Evolutionary conservation across 2,113 vertebrate species (phyloP), one percentile per base, ranked within the genome.

Genomic region (Anas platyrhynchos): DNA sequence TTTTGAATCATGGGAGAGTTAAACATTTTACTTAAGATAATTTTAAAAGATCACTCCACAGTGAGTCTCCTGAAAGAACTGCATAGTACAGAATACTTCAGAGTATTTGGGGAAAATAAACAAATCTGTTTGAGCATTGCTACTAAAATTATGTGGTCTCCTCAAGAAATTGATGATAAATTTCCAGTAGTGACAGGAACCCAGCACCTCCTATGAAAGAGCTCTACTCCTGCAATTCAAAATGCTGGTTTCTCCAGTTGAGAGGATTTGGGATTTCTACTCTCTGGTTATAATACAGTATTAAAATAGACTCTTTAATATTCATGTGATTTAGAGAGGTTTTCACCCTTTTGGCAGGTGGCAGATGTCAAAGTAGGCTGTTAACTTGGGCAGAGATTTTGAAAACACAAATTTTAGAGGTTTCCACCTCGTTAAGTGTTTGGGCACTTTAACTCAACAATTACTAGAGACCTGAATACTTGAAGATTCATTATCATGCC

Each of bases 31-130:
- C n/a, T 72, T 91, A 38, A 1, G 7, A 36, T 79, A 38, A 11
- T 48, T 93, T 94, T 46, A 48, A 93, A 97, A 94, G 58, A 83
- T 84, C 26, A 79, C 86, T 66, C 29, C 52, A 62, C 69, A 52
- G 12, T 16, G 83, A 87, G 27, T 87, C 61, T 84, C 27, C 32
- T 91, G 44, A 48, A 79, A 77, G 9, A 46, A 67, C 43, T 46
- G 11, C 29, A 23, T 63, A 63, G 31, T 83, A 52, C 15, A 7
- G 10, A 78, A 9, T n/a, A 31, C 14, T 91, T 67, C 43, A 55
- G 65, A 89, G 6, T 71, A 72, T 71, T 82, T 65, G 8, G 26
- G 29, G 29, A 72, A 89, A 92, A 36, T 15, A 62, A 74, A 10
- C 13, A 36, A 27, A 56, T 8, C 21, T 68, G 5, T 80, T 77